Base-by-base conservation (phyloP, 2,888 invertebrate genomes). In the Aspidiotus destructor region DNA sequence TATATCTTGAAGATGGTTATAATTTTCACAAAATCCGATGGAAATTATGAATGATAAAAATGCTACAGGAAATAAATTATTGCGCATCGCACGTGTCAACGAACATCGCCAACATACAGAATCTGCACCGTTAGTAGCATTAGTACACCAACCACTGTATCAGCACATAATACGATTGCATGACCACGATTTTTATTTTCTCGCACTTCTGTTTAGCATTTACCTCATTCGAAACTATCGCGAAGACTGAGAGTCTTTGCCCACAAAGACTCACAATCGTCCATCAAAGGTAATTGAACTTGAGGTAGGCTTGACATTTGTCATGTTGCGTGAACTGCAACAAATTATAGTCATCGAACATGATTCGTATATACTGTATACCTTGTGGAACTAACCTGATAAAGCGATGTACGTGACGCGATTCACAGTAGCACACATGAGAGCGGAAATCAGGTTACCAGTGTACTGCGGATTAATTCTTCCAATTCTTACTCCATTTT, bases 1-100 rank as follows among this genome's bases (percentile, higher is more conserved):
- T 13, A 13, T 48, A 48, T 48, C n/a, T 11, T 48, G 48, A 3
- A 28, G 28, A 11, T 11, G 48, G n/a, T 48, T 48, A 48, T n/a
- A 48, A 48, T 48, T 48, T 48, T 48, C 48, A n/a, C 48, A 48
- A 13, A n/a, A 48, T 48, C 48, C 48, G 48, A 48, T n/a, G 48
- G 48, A 48, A 13, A 48, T n/a, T n/a, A 48, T 13, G n/a, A 48
- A 13, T n/a, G n/a, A 48, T n/a, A 48, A 48, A 3, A 48, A 48
- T 48, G n/a, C n/a, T n/a, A 48, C 48, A 48, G 11, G 11, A n/a
- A 48, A n/a, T 48, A 48, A 48, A 48, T 48, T 48, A 48, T 48
- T n/a, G 48, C n/a, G 48, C 48, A 48, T 48, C n/a, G 10, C 48
- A 48, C n/a, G 48, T 48, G n/a, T n/a, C 11, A n/a, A 48, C 10